phyloP scores from a whole-genome alignment of 2,797 vertebrate genomes.

The Urocyon cinereoargenteus region DNA sequence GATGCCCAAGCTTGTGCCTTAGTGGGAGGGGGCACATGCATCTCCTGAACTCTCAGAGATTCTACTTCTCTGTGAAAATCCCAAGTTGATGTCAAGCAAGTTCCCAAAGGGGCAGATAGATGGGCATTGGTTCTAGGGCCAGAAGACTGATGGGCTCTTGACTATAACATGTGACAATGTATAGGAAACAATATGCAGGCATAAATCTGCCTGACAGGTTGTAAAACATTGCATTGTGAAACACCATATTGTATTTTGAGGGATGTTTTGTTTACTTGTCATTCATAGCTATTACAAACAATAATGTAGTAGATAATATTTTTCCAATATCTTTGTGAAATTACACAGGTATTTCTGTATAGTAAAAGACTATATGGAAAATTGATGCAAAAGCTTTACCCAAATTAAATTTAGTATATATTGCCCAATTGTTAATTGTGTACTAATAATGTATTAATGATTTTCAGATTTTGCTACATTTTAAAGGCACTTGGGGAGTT shows the following conservation, averaged over 20 bases:
- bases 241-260: neutral
- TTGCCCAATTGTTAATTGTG: neutral
- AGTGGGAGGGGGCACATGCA: fast-evolving
- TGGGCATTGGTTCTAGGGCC: neutral
- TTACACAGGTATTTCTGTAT: neutral
- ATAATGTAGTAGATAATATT: neutral
- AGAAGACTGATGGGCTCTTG: neutral
- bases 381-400: neutral
- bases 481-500: neutral
- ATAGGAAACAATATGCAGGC: neutral
- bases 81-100: neutral
- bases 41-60: neutral
- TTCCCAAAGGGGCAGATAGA: neutral
- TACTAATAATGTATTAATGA: neutral
- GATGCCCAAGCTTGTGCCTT: neutral
- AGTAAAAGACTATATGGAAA: neutral
- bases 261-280: neutral
- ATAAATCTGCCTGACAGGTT: neutral
- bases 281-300: neutral
- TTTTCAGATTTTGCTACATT: neutral
- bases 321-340: neutral
- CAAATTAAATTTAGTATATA: neutral
- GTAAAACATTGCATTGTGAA: neutral
- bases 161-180: neutral
- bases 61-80: neutral